phyloP scores from a whole-genome alignment of 2,888 invertebrate genomes.

The Lampropteryx suffumata region DNA sequence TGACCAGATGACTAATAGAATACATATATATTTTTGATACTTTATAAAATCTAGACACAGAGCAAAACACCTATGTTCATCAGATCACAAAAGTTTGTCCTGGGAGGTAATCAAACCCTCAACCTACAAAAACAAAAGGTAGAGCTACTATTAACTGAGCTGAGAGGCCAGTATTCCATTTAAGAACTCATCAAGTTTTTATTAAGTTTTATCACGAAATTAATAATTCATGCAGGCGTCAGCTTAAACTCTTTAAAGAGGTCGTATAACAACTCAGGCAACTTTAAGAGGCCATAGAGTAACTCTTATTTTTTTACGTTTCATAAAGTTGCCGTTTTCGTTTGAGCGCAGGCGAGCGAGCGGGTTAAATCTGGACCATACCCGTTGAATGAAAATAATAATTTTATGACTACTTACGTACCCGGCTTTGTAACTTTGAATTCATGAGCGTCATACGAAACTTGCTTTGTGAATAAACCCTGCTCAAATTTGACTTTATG shows the following conservation, averaged over 20 bases:
- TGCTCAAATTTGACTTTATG: not conserved
- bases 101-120: too few relatives aligned
- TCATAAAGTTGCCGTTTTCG: constrained; percentile 30
- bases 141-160: too few relatives aligned
- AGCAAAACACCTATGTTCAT: too few relatives aligned
- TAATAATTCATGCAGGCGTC: constrained; percentile 7
- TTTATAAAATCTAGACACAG: too few relatives aligned
- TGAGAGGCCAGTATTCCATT: too few relatives aligned
- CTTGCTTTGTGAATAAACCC: not conserved
- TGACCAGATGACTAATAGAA: too few relatives aligned
- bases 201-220: not conserved
- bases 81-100: too few relatives aligned
- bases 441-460: constrained; percentile 24
- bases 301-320: constrained; percentile 34
- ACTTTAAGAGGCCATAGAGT: constrained; percentile 29
- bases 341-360: constrained; percentile 7
- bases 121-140: too few relatives aligned
- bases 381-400: constrained; percentile 37
- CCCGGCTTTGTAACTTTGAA: constrained; percentile 28
- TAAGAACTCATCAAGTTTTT: not conserved
- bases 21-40: too few relatives aligned
- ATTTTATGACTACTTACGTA: constrained; percentile 29
- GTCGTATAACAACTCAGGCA: constrained; percentile 26
- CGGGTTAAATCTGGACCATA: constrained; percentile 14
- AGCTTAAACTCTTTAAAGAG: constrained; percentile 24